Evolutionary conservation across 2,113 vertebrate species (phyloP).

Genomic region (Chamaea fasciata): DNA sequence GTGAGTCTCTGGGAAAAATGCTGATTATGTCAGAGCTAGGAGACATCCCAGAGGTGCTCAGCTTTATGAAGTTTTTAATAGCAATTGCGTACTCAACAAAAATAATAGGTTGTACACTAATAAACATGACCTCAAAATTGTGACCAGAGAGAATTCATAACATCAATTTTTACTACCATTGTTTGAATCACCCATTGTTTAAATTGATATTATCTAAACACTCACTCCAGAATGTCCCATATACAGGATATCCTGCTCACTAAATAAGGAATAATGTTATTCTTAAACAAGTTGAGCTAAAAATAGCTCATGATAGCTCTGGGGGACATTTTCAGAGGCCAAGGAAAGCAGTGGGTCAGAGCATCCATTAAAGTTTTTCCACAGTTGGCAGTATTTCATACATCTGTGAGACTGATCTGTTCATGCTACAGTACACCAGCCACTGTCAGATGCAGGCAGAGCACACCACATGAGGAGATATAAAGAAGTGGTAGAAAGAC

Average conservation of each 20-base stretch:
- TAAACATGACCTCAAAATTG: neutral
- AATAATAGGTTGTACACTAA: neutral
- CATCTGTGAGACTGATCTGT: neutral
- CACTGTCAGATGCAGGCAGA: rapidly evolving
- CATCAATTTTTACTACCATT: conserved; percentile 7
- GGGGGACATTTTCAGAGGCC: neutral
- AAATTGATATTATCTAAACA: neutral
- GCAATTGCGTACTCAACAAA: neutral
- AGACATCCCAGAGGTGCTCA: neutral
- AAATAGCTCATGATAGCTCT: neutral
- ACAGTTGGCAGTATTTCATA: neutral
- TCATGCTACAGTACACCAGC: neutral
- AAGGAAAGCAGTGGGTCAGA: neutral
- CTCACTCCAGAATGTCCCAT: neutral
- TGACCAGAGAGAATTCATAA: neutral
- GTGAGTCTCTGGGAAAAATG: neutral
- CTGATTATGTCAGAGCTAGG: neutral
- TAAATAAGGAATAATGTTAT: conserved; percentile 2
- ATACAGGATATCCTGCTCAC: conserved; percentile 34
- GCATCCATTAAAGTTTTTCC: neutral
- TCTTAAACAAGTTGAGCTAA: neutral
- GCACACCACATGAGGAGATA: neutral
- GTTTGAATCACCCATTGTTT: conserved; percentile 20
- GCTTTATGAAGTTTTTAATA: neutral
- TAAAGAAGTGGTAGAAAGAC: neutral